These are phyloP conservation scores for Pipistrellus pygmaeus DNA, from an alignment of 2,797 vertebrate genomes.

Conservation along the genomic window DNA sequence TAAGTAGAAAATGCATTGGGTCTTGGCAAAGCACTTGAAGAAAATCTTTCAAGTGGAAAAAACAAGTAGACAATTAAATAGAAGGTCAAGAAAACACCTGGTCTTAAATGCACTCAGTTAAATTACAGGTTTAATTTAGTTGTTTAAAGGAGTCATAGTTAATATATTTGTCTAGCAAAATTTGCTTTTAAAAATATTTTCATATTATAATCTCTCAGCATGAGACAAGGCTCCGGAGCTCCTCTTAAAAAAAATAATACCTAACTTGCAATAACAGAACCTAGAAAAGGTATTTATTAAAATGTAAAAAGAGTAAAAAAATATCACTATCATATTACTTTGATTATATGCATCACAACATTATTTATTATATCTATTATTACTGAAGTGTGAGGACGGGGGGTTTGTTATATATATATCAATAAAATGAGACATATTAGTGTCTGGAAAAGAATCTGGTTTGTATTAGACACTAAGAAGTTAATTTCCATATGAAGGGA, in stretches of 20 bases:
- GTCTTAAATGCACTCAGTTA: background rate
- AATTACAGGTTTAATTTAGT: background rate
- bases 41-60: constrained; percentile 67
- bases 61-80: constrained; percentile 63
- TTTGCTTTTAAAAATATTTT: background rate
- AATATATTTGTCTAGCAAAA: background rate
- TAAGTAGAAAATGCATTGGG: constrained; percentile 21
- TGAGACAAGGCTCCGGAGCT: background rate
- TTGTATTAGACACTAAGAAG: background rate
- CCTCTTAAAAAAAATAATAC: background rate
- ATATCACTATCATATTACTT: background rate
- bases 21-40: constrained; percentile 39
- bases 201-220: background rate
- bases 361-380: background rate
- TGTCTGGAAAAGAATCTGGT: background rate
- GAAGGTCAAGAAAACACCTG: constrained; percentile 55
- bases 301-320: background rate
- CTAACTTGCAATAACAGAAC: background rate
- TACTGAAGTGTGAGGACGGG: background rate
- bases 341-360: background rate
- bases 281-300: background rate
- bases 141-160: background rate
- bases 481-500: background rate
- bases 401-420: background rate
- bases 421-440: background rate